phyloP scores from a whole-genome alignment of 2,113 vertebrate species.

The Microtus pennsylvanicus region DNA sequence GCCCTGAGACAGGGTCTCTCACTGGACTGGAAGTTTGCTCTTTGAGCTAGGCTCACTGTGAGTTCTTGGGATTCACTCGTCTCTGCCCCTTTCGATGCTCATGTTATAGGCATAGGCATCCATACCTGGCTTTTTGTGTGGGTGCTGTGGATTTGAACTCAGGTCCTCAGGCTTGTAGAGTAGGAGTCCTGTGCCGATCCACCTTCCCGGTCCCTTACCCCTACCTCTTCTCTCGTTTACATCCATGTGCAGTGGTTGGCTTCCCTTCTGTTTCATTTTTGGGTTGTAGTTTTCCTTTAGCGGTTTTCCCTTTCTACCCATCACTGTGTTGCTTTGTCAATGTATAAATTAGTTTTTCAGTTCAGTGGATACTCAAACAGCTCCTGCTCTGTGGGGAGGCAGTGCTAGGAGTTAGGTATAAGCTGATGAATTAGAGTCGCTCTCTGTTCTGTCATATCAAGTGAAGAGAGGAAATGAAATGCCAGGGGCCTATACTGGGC shows the following conservation, averaged over 20 bases:
- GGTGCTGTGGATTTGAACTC: neutral
- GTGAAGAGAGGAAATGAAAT: neutral
- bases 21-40: neutral
- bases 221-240: neutral
- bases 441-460: neutral
- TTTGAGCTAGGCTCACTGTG: neutral
- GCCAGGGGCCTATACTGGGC: neutral
- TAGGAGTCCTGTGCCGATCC: neutral
- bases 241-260: neutral
- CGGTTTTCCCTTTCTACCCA: neutral
- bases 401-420: neutral
- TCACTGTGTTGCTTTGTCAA: neutral
- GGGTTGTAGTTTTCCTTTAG: neutral
- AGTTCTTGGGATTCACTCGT: neutral
- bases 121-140: neutral
- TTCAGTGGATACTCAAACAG: neutral
- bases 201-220: too few relatives aligned
- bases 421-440: neutral
- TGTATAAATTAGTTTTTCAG: neutral
- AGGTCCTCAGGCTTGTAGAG: neutral
- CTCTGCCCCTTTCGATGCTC: neutral
- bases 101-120: neutral
- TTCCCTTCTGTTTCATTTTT: neutral
- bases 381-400: neutral
- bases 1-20: neutral